Evolutionary conservation across 2,113 vertebrate genomes (phyloP), one percentile per base, ranked within the genome.

Genomic region (Caloenas nicobarica): DNA sequence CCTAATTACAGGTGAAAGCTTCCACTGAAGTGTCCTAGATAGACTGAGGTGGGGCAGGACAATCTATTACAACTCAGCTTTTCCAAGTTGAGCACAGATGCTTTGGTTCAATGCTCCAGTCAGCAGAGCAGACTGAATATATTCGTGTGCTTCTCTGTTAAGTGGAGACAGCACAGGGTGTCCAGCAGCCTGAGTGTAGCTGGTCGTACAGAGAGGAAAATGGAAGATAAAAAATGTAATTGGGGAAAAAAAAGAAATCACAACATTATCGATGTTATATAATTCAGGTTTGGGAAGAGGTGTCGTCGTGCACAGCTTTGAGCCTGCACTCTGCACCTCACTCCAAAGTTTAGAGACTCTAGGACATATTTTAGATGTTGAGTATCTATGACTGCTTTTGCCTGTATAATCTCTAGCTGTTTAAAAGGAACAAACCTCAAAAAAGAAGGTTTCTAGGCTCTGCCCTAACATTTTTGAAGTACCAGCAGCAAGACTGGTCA

Each of bases 121-220:
- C 2, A 1, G 13, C 16, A 46, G 31, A 72, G 4, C 4, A 54
- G 23, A 33, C 11, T 34, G 72, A 82, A 79, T 1, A 2, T 13
- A 7, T 9, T 2, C 0, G 0, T 25, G 2, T 21, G 24, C 17
- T 81, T 8, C 15, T 73, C 25, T 7, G 2, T 60, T 13, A 28
- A 61, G 31, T 9, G 13, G 11, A 65, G 26, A 60, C 7, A 51
- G 22, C 6, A 6, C 57, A 61, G 42, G 61, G 34, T 9, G 15
- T 15, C 12, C n/a, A 76, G 13, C 8, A 60, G 5, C 25, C 34
- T 72, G 9, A 71, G 21, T 9, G 31, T 61, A 17, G n/a, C 9
- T 77, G 9, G 23, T 74, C 10, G 5, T 57, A 8, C 5, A 12
- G 3, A 51, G 17, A 78, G 11, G 14, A 70, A 77, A 78, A 86